Evolutionary conservation across 1,140 invertebrate genomes (phyloP).

Genomic region (Psilanteris sp.): DNA sequence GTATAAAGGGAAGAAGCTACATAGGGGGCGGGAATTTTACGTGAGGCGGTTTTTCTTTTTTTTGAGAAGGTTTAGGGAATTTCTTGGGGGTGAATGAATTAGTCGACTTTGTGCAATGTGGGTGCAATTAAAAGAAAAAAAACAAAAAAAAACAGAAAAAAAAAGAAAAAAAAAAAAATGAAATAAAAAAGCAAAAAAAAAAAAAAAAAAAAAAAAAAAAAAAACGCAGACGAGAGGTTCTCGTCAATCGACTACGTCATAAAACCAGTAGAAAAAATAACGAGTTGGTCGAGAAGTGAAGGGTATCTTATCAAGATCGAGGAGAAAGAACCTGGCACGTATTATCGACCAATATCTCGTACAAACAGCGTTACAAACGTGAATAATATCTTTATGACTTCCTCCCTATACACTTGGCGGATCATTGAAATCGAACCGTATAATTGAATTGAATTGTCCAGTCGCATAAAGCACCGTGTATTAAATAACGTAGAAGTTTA

Average conservation of each 20-base stretch:
- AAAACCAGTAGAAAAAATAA: constrained; percentile 53
- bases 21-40: too few relatives aligned
- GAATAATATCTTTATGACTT: constrained; percentile 61
- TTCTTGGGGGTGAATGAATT: too few relatives aligned
- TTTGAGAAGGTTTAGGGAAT: too few relatives aligned
- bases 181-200: too few relatives aligned
- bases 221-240: constrained; percentile 9
- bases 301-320: constrained; percentile 54
- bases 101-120: too few relatives aligned
- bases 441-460: constrained; percentile 44
- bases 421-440: constrained; percentile 42
- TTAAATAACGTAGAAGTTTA: constrained; percentile 43
- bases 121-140: neutral
- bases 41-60: too few relatives aligned
- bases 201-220: too few relatives aligned
- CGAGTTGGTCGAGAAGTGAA: constrained; percentile 12
- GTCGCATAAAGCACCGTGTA: constrained; percentile 29
- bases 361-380: constrained; percentile 53
- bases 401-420: constrained; percentile 34
- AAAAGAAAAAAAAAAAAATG: too few relatives aligned
- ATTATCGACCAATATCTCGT: constrained; percentile 49
- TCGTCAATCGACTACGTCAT: constrained; percentile 56
- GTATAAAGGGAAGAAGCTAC: too few relatives aligned
- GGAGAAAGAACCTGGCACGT: constrained; percentile 24
- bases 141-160: neutral